Evolutionary conservation across 2,797 vertebrate species (phyloP).

Genomic region (Myoxocephalus aenaeus): DNA sequence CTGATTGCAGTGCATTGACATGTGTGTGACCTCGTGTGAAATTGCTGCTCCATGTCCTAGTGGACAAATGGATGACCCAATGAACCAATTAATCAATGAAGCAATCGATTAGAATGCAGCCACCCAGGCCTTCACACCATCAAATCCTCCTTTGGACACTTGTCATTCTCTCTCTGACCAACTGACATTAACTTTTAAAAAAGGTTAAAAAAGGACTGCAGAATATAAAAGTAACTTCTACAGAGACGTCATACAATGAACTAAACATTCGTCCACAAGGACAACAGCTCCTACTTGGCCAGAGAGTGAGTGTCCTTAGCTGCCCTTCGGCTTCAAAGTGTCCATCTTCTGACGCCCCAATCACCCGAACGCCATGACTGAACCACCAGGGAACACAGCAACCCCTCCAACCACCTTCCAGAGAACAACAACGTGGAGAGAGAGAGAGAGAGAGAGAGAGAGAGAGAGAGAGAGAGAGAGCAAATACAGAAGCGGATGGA

Average conservation of each 20-base stretch:
- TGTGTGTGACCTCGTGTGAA: background rate
- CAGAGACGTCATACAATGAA: background rate
- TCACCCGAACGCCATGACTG: constrained; percentile 10
- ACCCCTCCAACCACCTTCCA: constrained; percentile 38
- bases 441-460: background rate
- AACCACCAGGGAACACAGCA: constrained; percentile 35
- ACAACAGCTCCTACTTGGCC: background rate
- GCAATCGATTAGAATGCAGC: background rate
- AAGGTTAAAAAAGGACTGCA: background rate
- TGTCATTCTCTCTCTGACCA: background rate
- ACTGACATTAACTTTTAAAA: background rate
- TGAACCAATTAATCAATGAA: background rate
- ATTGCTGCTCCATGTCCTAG: background rate
- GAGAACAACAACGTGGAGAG: constrained; percentile 13
- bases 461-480: no score
- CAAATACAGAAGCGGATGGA: background rate
- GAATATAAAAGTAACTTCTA: background rate
- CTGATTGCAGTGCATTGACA: constrained; percentile 3
- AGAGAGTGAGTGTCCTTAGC: constrained; percentile 31
- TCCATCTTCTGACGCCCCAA: constrained; percentile 4
- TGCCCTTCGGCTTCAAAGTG: constrained; percentile 36
- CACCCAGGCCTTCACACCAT: background rate
- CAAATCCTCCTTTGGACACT: background rate
- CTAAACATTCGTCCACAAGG: background rate
- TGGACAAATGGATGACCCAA: background rate